phyloP scores from a whole-genome alignment of 2,113 vertebrate genomes.

The Rhinichthys klamathensis region DNA sequence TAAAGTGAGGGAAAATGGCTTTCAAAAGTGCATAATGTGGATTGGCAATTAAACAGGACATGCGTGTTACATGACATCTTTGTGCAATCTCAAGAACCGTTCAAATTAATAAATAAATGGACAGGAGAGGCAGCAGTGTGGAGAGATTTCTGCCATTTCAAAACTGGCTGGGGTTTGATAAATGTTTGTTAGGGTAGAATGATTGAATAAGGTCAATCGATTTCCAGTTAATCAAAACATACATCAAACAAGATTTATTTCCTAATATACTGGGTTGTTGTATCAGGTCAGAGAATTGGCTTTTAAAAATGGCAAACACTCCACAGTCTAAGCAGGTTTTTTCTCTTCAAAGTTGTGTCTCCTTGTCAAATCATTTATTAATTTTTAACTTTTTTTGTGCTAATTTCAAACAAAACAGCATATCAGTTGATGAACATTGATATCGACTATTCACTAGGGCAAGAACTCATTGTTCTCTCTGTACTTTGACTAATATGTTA shows the following conservation, averaged over 20 bases:
- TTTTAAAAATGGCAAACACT: background rate
- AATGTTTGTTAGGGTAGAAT: background rate
- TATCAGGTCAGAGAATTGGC: background rate
- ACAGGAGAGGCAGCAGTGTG: constrained; percentile 74
- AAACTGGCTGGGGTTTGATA: background rate
- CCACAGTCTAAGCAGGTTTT: background rate
- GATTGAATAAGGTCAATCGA: background rate
- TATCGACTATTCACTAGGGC: constrained; percentile 63
- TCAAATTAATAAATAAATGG: constrained; percentile 78
- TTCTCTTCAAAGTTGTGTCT: constrained; percentile 74
- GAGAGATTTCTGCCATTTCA: constrained; percentile 63
- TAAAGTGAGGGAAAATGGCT: constrained; percentile 92
- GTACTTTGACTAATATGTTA: constrained; percentile 40
- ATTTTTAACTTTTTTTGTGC: constrained; percentile 68
- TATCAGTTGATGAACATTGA: constrained; percentile 70
- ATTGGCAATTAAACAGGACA: constrained; percentile 82
- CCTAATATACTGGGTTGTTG: background rate
- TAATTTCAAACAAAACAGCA: constrained; percentile 71
- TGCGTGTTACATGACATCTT: constrained; percentile 85
- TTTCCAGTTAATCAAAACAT: background rate
- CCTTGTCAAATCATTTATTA: constrained; percentile 75
- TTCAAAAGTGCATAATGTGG: constrained; percentile 85
- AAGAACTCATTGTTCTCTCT: constrained; percentile 57
- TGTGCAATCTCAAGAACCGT: constrained; percentile 74
- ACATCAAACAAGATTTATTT: background rate